These are phyloP conservation scores for Corvus cornix DNA, from an alignment of 2,113 vertebrate species.

Conservation along the genomic window DNA sequence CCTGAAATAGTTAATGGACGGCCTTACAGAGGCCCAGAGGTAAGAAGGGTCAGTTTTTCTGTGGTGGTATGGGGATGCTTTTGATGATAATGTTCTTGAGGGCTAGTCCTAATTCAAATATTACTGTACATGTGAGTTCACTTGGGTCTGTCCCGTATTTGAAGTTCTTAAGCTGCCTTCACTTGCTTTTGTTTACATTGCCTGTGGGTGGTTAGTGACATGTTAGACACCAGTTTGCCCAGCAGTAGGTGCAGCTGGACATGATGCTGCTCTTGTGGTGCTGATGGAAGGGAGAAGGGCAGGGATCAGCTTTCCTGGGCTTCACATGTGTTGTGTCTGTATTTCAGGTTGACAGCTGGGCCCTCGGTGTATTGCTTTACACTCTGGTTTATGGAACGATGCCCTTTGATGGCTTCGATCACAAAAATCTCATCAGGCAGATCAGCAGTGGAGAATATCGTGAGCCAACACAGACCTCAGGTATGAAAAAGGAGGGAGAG, in stretches of 20 bases:
- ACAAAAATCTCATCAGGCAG: constrained; percentile 97
- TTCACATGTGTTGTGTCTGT: constrained; percentile 37
- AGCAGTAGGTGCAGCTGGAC: background rate
- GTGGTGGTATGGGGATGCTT: background rate
- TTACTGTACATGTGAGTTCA: background rate
- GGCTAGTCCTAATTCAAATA: background rate
- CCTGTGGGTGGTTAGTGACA: background rate
- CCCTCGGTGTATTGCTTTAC: constrained; percentile 95
- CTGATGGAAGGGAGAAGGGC: background rate
- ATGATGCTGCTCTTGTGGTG: background rate
- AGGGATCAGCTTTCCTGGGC: background rate
- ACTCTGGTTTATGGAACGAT: constrained; percentile 97
- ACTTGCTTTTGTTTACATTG: background rate
- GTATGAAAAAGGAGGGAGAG: constrained; percentile 67
- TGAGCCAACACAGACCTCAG: constrained; percentile 97
- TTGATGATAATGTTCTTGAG: background rate
- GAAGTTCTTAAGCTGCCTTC: background rate
- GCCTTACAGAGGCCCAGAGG: constrained; percentile 95
- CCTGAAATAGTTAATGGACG: constrained; percentile 98
- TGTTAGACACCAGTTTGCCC: background rate
- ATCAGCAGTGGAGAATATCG: constrained; percentile 98
- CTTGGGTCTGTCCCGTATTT: background rate
- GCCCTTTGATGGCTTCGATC: constrained; percentile 97
- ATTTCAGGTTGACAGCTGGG: constrained; percentile 97
- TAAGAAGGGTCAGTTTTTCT: constrained; percentile 56